Base-by-base conservation (phyloP, 2,888 invertebrate genomes). In the Nomada lathburiana region DNA sequence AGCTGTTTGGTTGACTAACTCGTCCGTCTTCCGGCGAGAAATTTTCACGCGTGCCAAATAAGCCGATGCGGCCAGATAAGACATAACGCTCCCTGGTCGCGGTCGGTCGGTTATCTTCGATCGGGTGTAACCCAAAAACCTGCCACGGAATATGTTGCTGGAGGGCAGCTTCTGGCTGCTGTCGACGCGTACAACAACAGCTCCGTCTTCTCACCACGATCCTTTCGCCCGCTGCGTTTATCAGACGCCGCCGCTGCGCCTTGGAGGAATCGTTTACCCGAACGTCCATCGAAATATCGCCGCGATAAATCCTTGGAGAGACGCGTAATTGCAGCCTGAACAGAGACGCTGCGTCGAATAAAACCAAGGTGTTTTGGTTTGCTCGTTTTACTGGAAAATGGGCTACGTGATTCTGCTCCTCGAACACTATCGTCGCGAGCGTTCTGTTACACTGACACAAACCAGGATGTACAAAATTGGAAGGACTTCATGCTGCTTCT, bases 71-170 rank as follows among this genome's bases (percentile, higher is more conserved):
- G 65, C 42, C 36, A 69, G 78, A 84, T 84, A 65, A 87, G 86
- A 76, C 74, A 63, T 76, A 71, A 80, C 57, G 68, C 68, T 57
- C 50, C 23, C 59, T n/a, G n/a, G 13, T 26, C 26, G 26, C 52
- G 68, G 42, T 13, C 3, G 29, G 47, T 26, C 60, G 63, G 82
- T 76, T 82, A 82, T 87, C 88, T 85, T 84, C 88, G 83, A 85
- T 87, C 86, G 81, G 53, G 68, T 50, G 50, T 85, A 85, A 87
- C 84, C 86, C 67, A 75, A 84, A 87, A 88, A 78, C 80, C 55
- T 71, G 44, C 60, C 68, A 52, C 44, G 74, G 71, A 87, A 68
- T 84, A 73, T 80, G 76, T 79, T 86, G 84, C 60, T 29, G 60
- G 62, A 72, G 65, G 71, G 65, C 57, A 64, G 70, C 72, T 76